Evolutionary conservation across 2,888 invertebrate species (phyloP).

Genomic region (Protonemura montana): DNA sequence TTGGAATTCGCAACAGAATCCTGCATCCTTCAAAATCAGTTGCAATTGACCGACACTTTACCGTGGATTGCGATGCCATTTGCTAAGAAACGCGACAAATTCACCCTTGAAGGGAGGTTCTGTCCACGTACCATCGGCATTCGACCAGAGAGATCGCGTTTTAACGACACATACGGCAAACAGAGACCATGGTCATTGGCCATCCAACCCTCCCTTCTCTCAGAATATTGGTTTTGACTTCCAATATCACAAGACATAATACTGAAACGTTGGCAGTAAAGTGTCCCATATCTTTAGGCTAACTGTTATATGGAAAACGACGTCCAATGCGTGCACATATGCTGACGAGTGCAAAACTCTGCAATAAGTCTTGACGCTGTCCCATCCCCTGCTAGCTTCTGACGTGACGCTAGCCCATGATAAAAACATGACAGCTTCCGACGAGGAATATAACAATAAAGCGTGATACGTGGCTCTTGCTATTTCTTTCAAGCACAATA

Average conservation of each 20-base stretch:
- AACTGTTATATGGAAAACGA: neutral
- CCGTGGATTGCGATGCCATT: too few species aligned
- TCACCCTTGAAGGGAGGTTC: too few species aligned
- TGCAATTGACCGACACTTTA: too few species aligned
- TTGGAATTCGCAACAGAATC: too few species aligned
- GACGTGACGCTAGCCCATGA: constrained; percentile 53
- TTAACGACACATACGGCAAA: neutral
- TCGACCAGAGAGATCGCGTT: neutral
- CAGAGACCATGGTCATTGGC: neutral
- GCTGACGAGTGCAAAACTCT: constrained; percentile 39
- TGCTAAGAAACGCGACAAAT: too few species aligned
- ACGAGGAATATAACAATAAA: constrained; percentile 57
- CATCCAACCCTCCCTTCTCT: neutral
- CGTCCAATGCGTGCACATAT: constrained; percentile 9
- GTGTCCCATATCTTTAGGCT: neutral
- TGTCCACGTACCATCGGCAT: too few species aligned
- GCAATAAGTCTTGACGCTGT: constrained; percentile 27
- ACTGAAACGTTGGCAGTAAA: constrained; percentile 34
- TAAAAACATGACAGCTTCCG: constrained; percentile 58
- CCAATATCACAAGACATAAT: constrained; percentile 39
- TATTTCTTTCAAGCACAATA: constrained; percentile 24
- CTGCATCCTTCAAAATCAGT: too few species aligned
- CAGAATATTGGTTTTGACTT: constrained; percentile 40
- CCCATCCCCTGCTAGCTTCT: neutral
- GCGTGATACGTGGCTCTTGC: constrained; percentile 49